These are phyloP conservation scores for Etia nguti DNA, from an alignment of 2,113 vertebrate species.

Conservation along the genomic window DNA sequence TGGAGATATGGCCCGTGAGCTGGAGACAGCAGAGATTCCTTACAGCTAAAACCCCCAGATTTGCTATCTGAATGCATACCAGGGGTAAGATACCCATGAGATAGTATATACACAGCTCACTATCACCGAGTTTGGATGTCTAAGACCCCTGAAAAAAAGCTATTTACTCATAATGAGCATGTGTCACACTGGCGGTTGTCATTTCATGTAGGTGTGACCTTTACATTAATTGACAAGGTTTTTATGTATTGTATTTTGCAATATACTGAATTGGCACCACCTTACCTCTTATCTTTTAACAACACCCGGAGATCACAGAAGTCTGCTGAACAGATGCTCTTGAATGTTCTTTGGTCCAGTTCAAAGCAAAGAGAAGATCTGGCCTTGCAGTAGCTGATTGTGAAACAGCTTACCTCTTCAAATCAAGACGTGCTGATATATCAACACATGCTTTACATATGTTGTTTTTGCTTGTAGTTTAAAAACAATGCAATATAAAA, in stretches of 20 bases:
- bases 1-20: constrained; percentile 16
- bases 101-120: background rate
- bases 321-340: too few relatives aligned
- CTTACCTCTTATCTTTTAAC: background rate
- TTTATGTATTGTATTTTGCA: background rate
- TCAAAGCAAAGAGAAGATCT: too few relatives aligned
- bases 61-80: background rate
- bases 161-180: background rate
- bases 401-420: too few relatives aligned
- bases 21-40: constrained; percentile 8
- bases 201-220: background rate
- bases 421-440: too few relatives aligned
- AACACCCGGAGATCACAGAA: too few relatives aligned
- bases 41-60: constrained; percentile 19
- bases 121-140: background rate
- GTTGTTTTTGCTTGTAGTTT: too few relatives aligned
- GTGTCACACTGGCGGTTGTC: background rate
- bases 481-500: too few relatives aligned
- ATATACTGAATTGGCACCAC: background rate
- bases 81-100: background rate
- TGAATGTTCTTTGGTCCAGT: too few relatives aligned
- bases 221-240: background rate
- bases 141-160: background rate
- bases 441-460: too few relatives aligned
- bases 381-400: too few relatives aligned